These are phyloP conservation scores for Caenorhabditis afra DNA, from an alignment of 2,888 invertebrate genomes.

Conservation along the genomic window DNA sequence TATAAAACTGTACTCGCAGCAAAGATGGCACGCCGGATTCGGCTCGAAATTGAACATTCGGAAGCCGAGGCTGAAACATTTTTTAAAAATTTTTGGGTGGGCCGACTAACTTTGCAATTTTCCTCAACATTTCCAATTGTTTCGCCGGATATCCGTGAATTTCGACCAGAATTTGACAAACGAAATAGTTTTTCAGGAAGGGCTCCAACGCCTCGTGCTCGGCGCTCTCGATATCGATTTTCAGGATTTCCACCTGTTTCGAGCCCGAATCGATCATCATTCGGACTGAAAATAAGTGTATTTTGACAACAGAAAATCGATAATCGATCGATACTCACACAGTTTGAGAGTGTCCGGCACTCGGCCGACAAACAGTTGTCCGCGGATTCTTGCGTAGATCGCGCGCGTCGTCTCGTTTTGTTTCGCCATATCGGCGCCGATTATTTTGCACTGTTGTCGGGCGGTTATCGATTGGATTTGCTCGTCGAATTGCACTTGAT, in stretches of 20 bases:
- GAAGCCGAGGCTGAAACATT: slow-evolving; percentile 45
- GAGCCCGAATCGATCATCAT: slow-evolving; percentile 47
- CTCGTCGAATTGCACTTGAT: slow-evolving; percentile 49
- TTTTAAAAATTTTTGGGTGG: slow-evolving; percentile 3
- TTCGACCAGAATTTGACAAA: slow-evolving; percentile 54
- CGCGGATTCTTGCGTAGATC: slow-evolving; percentile 37
- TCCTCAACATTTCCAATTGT: slow-evolving; percentile 42
- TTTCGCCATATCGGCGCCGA: slow-evolving; percentile 50
- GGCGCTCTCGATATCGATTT: slow-evolving; percentile 57
- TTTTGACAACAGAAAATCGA: background rate
- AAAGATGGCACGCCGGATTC: slow-evolving; percentile 35
- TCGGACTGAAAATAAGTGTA: slow-evolving; percentile 12
- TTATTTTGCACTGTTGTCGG: slow-evolving; percentile 40
- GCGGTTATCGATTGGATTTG: slow-evolving; percentile 46
- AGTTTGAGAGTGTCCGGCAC: slow-evolving; percentile 40
- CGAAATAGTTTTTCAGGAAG: slow-evolving; percentile 43
- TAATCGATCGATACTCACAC: slow-evolving; percentile 15
- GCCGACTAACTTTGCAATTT: slow-evolving; percentile 37
- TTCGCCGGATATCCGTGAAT: slow-evolving; percentile 48
- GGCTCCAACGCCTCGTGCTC: slow-evolving; percentile 48
- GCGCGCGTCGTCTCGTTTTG: slow-evolving; percentile 30
- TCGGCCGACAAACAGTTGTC: slow-evolving; percentile 30
- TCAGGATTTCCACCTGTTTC: slow-evolving; percentile 47
- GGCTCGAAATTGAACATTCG: slow-evolving; percentile 55
- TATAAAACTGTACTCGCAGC: slow-evolving; percentile 56